Base-by-base conservation (phyloP, 2,113 vertebrate species). In the Cavia aperea region DNA sequence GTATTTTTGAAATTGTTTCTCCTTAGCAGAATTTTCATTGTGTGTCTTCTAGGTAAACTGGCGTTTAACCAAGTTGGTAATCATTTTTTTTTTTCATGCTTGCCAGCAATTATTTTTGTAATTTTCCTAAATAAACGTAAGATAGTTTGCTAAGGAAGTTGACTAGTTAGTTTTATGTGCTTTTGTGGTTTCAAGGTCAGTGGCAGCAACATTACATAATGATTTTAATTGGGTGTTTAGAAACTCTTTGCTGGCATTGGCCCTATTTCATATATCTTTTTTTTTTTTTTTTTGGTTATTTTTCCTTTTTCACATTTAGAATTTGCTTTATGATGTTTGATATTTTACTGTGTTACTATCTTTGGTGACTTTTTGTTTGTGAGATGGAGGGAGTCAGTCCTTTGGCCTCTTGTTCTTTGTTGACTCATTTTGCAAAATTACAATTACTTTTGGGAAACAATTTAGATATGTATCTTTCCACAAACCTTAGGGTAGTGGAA, bases 291-390 rank as follows among this genome's bases (percentile, higher is more conserved):
- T 15, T 24, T 60, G 18, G 58, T 49, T 29, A 2, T 33, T 54
- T 46, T 36, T 51, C 7, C 0, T 16, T 31, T 63, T 18, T 2
- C 8, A 5, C 3, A 4, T n/a, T 56, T 68, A 89, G n/a, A 89
- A 78, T 81, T 68, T 66, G 8, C 85, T 54, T 66, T 81, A 54
- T 49, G 18, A 11, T 68, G 73, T 92, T 2, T 21, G 7, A 46
- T 86, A 63, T 81, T 93, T 72, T 88, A 39, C 70, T 86, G 39
- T 46, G 75, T 90, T 78, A 46, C 24, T 82, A 6, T 56, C 8
- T 81, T 88, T 68, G 14, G 60, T 88, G 39, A 81, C 46, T n/a
- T 95, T 85, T 90, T 91, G 66, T 89, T 88, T 58, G 26, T 94
- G 77, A 85, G 72, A 39, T 73, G 84, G 36, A 49, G 60, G 60